Conservation (phyloP, 2,888 invertebrate genomes). For the Eupithecia subfuscata region DNA sequence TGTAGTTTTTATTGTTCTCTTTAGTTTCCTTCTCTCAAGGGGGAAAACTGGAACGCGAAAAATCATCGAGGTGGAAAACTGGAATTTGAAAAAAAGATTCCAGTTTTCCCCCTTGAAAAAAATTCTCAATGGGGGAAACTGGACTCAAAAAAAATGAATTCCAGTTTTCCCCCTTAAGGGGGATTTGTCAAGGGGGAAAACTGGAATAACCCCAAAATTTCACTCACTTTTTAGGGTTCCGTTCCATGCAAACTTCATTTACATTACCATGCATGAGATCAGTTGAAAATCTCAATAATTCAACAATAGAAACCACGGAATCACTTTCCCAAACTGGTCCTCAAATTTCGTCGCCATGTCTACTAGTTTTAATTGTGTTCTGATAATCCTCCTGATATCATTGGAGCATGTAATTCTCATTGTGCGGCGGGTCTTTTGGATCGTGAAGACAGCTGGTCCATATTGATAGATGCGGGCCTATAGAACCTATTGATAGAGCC, state of each 20-base stretch:
- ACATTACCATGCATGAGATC: background rate
- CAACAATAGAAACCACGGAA: background rate
- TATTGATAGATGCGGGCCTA: slow-evolving; percentile 27
- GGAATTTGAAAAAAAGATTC: too few species aligned
- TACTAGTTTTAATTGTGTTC: slow-evolving; percentile 67
- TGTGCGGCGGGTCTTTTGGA: slow-evolving; percentile 44
- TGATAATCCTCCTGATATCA: slow-evolving; percentile 65
- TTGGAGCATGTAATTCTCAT: slow-evolving; percentile 76
- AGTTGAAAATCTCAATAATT: background rate
- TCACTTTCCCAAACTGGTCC: background rate
- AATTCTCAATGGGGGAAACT: too few species aligned
- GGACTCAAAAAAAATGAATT: too few species aligned
- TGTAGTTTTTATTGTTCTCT: too few species aligned
- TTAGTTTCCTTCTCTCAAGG: too few species aligned
- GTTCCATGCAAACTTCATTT: background rate
- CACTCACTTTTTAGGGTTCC: background rate
- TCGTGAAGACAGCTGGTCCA: slow-evolving; percentile 56
- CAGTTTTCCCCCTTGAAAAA: too few species aligned
- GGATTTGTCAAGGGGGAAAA: too few species aligned
- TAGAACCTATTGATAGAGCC: slow-evolving; percentile 20
- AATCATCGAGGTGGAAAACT: too few species aligned
- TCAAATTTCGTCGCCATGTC: slow-evolving; percentile 2
- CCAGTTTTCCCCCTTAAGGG: too few species aligned
- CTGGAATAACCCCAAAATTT: too few species aligned
- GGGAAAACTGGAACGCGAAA: too few species aligned